Evolutionary conservation across 2,113 vertebrate species (phyloP), one percentile per base, ranked within the genome.

Genomic region (Austrofundulus limnaeus): DNA sequence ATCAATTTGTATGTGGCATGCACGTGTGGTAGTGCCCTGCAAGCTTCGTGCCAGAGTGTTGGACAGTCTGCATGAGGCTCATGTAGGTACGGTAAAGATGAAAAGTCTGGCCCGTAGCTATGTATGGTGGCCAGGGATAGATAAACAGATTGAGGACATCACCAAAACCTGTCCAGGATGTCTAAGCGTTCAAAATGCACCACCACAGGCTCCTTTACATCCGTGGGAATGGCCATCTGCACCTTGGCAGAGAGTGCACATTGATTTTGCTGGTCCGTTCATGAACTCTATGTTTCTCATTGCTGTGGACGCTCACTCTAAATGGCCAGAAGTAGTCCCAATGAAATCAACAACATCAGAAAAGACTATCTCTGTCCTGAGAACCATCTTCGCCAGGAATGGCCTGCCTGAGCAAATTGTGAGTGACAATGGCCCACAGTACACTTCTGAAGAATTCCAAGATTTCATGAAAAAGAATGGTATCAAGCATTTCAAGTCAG

Each of bases 101-200:
- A 61, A 61, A 61, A n/a, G 5, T n/a, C 45, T 61, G 37, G 43
- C 58, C 37, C 19, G 24, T 8, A 61, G 45, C 10, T 48, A 61
- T 61, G 28, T 61, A 23, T 61, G 43, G 2, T 61, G 45, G 43
- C 28, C 58, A 48, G 28, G 14, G 19, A 9, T n/a, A 1, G 10
- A 61, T 2, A 24, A 15, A n/a, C 45, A 61, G 38, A 49, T 49
- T 49, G 45, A 49, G 10, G 49, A 39, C 2, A 17, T 48, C 2
- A 31, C 51, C 38, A 54, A 54, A 37, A 38, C 31, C n/a, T 54
- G 51, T n/a, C 37, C n/a, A 20, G 31, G 17, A 13, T 53, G 25
- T 11, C 51, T n/a, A n/a, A 53, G 51, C 51, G n/a, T n/a, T n/a
- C n/a, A n/a, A 37, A n/a, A 53, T 10, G 19, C 31, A 19, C n/a